Percentiles rank a stretch among this genome's conserved stretches.
Evolutionary conservation across 2,113 vertebrate species (phyloP).

Genomic region (Microtus ochrogaster): DNA sequence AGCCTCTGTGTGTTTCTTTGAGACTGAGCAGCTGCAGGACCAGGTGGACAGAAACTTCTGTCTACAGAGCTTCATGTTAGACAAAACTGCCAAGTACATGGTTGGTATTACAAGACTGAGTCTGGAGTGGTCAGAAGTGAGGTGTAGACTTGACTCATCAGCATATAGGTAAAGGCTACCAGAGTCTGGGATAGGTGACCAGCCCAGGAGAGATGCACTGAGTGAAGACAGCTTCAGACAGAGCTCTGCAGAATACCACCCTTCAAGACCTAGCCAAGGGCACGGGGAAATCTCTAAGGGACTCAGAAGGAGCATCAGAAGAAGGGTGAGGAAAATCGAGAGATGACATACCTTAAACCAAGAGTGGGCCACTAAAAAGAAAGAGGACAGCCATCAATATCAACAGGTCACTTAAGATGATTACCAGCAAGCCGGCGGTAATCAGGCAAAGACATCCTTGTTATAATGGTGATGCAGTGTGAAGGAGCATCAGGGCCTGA

Average conservation of each 20-base stretch:
- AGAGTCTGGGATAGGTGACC: not conserved
- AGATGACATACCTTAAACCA: not conserved
- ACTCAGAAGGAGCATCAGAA: not conserved
- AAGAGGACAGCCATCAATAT: not conserved
- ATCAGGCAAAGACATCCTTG: not conserved
- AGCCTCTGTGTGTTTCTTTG: too few species aligned
- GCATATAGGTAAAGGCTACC: not conserved
- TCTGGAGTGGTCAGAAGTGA: not conserved
- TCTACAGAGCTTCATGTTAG: not conserved
- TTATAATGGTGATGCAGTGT: not conserved
- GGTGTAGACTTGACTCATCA: not conserved
- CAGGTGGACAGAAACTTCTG: too few species aligned
- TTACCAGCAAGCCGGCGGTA: not conserved
- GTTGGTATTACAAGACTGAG: not conserved
- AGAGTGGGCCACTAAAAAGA: not conserved
- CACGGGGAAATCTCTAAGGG: not conserved
- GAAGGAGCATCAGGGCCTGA: not conserved
- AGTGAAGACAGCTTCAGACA: not conserved
- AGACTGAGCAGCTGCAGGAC: too few species aligned
- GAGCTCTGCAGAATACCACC: not conserved
- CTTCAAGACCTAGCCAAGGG: not conserved
- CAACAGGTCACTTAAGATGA: not conserved
- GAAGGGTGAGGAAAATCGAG: not conserved
- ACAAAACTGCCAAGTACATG: not conserved
- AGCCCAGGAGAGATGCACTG: not conserved